These are phyloP conservation scores for Coryphaenoides rupestris DNA, from an alignment of 2,113 vertebrate species.

Conservation along the genomic window DNA sequence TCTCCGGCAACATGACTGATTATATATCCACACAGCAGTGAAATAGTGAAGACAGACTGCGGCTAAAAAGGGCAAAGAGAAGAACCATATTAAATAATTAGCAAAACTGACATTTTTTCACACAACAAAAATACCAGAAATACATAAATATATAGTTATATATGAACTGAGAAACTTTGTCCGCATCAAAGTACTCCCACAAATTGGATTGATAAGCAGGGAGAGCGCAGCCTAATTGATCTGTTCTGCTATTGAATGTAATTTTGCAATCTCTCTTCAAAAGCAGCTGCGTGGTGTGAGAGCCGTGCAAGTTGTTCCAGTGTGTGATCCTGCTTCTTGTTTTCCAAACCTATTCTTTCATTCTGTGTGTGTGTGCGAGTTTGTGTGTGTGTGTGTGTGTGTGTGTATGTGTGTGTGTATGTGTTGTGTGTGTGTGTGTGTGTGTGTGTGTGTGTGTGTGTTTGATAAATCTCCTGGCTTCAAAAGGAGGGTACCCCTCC, in stretches of 20 bases:
- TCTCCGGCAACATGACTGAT: conserved; percentile 55
- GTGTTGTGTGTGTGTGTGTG: neutral
- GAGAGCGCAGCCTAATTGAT: neutral
- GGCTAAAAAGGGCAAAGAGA: conserved; percentile 57
- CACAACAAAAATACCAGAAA: neutral
- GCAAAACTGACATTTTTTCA: conserved; percentile 2
- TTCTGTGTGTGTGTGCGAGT: neutral
- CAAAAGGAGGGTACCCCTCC: conserved; percentile 17
- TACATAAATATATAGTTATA: neutral
- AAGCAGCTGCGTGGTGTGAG: neutral
- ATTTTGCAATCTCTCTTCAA: conserved; percentile 6
- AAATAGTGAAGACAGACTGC: conserved; percentile 52
- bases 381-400: too few relatives aligned
- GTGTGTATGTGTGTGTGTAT: too few relatives aligned
- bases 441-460: neutral
- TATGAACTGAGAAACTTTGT: conserved; percentile 6
- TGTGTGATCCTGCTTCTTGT: conserved; percentile 8
- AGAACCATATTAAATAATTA: conserved; percentile 43
- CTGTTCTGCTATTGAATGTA: conserved; percentile 13
- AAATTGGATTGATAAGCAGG: conserved; percentile 2
- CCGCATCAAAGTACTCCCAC: conserved; percentile 3
- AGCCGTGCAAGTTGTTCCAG: neutral
- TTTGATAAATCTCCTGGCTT: conserved; percentile 1
- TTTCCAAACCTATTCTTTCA: neutral
- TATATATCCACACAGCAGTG: conserved; percentile 37